A percentile compares a stretch with the other conserved stretches of the same genome.
These are phyloP conservation scores for Xestia rhomboidea DNA, from an alignment of 2,888 invertebrate genomes.

Conservation along the genomic window DNA sequence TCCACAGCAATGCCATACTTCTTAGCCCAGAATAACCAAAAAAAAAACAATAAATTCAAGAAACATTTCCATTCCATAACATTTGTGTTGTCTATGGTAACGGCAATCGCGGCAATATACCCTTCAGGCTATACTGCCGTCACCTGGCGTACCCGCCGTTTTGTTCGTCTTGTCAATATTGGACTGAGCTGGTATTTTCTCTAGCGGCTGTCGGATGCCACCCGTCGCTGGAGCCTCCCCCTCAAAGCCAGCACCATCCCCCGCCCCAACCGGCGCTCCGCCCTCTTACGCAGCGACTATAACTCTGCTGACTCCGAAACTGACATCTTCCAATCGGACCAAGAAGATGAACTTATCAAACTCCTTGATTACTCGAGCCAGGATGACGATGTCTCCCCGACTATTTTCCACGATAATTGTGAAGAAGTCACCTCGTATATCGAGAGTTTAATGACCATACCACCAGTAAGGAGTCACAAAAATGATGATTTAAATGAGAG, in stretches of 20 bases:
- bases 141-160: slow-evolving; percentile 6
- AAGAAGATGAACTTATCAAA: slow-evolving; percentile 94
- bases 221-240: slow-evolving; percentile 88
- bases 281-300: slow-evolving; percentile 76
- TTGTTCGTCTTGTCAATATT: slow-evolving; percentile 78
- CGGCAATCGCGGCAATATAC: slow-evolving; percentile 19
- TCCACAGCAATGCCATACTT: slow-evolving; percentile 1
- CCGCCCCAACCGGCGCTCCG: slow-evolving; percentile 76
- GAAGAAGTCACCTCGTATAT: slow-evolving; percentile 86
- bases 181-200: slow-evolving; percentile 77
- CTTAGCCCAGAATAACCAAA: slow-evolving; percentile 14
- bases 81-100: slow-evolving; percentile 51
- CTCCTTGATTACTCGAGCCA: slow-evolving; percentile 93
- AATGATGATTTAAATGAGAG: slow-evolving; percentile 82
- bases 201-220: slow-evolving; percentile 85
- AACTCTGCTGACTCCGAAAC: slow-evolving; percentile 92
- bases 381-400: slow-evolving; percentile 90
- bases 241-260: slow-evolving; percentile 80
- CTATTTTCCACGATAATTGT: slow-evolving; percentile 86
- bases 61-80: slow-evolving; percentile 40
- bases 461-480: slow-evolving; percentile 71
- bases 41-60: slow-evolving; percentile 8
- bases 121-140: slow-evolving; percentile 12
- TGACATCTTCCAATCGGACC: slow-evolving; percentile 94
- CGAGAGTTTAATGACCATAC: slow-evolving; percentile 79